These are phyloP conservation scores for Macrocentrus cingulum DNA, from an alignment of 1,140 invertebrate genomes.

Conservation along the genomic window DNA sequence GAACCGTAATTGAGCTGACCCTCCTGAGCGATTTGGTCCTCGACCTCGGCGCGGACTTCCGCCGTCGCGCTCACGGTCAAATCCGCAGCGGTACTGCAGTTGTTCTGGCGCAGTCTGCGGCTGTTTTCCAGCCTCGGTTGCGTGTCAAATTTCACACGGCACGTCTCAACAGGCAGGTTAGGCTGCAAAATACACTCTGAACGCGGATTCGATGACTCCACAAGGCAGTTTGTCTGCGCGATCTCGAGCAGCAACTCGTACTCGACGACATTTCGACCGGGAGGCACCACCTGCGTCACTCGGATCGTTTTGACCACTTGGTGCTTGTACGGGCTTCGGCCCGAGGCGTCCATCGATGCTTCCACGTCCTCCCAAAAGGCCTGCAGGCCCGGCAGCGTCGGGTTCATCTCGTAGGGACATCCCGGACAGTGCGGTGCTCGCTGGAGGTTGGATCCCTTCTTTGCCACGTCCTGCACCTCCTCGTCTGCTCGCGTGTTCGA, in stretches of 20 bases:
- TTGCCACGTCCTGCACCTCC: conserved; percentile 43
- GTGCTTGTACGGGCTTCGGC: conserved; percentile 47
- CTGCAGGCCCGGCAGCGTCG: conserved; percentile 43
- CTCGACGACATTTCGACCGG: conserved; percentile 42
- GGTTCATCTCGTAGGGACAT: conserved; percentile 53
- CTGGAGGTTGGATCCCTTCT: too few relatives aligned
- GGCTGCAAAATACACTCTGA: conserved; percentile 43
- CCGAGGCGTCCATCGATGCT: conserved; percentile 44
- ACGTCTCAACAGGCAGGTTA: conserved; percentile 41
- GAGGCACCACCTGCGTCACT: conserved; percentile 47
- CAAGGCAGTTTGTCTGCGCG: conserved; percentile 50
- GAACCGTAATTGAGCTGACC: conserved; percentile 39
- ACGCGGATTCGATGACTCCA: conserved; percentile 38
- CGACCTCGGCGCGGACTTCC: conserved; percentile 32
- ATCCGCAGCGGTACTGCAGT: conserved; percentile 44
- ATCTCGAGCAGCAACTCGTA: conserved; percentile 49
- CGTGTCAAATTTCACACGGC: conserved; percentile 48
- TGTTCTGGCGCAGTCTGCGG: conserved; percentile 46
- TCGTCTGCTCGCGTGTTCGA: too few relatives aligned
- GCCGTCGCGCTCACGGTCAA: too few relatives aligned
- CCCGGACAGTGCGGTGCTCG: conserved; percentile 46
- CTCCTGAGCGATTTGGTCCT: conserved; percentile 46
- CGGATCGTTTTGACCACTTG: conserved; percentile 43
- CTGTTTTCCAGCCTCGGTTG: conserved; percentile 42
- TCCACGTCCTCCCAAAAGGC: conserved; percentile 42